phyloP scores from a whole-genome alignment of 2,888 invertebrate species.

The Orgyia antiqua region DNA sequence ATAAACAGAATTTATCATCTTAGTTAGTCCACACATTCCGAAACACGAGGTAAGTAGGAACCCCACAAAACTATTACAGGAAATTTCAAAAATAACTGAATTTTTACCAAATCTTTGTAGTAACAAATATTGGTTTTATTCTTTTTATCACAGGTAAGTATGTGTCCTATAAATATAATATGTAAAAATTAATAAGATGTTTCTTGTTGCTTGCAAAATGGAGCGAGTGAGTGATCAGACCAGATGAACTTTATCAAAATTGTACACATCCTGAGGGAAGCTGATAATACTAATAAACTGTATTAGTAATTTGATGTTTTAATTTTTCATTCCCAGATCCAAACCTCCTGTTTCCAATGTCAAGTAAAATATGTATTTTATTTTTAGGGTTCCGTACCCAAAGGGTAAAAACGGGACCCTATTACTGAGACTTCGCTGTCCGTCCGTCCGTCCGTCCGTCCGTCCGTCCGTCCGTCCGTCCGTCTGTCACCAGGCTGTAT shows the following conservation, averaged over 20 bases:
- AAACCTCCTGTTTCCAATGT: constrained; percentile 54
- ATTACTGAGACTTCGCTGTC: too few species aligned
- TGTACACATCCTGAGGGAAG: constrained; percentile 26
- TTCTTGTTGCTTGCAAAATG: constrained; percentile 72
- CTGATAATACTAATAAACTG: constrained; percentile 56
- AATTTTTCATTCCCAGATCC: constrained; percentile 64
- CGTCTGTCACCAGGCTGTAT: too few species aligned
- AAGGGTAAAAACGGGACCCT: too few species aligned
- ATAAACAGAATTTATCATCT: too few species aligned
- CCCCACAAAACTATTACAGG: too few species aligned
- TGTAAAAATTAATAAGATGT: constrained; percentile 37
- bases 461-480: too few species aligned
- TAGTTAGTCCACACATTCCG: too few species aligned
- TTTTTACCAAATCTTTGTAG: too few species aligned
- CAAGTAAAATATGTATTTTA: constrained; percentile 21
- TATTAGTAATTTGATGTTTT: constrained; percentile 37
- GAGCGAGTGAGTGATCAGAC: constrained; percentile 61
- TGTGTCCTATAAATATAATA: constrained; percentile 16
- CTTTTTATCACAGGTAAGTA: constrained; percentile 52
- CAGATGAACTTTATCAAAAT: constrained; percentile 36
- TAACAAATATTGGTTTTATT: too few species aligned
- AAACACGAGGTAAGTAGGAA: constrained; percentile 43
- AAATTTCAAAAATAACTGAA: too few species aligned
- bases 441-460: too few species aligned
- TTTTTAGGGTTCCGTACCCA: too few species aligned